These are phyloP conservation scores for Bradypodion pumilum DNA, from an alignment of 2,797 vertebrate species.

Conservation along the genomic window DNA sequence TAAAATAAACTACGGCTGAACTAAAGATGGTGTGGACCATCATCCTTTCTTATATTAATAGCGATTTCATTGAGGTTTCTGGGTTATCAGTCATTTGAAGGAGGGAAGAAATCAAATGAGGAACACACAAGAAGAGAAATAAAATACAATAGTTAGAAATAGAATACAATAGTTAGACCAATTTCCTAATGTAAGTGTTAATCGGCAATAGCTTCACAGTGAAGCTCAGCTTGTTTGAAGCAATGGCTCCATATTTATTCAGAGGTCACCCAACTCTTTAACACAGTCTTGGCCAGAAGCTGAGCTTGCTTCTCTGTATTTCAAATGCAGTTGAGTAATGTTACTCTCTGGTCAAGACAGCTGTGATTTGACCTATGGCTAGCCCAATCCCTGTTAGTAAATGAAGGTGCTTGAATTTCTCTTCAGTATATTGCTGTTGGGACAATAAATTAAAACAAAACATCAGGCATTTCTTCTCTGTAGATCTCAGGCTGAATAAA, in stretches of 20 bases:
- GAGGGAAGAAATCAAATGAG: background rate
- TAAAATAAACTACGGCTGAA: slow-evolving; percentile 8
- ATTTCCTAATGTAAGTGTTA: no score
- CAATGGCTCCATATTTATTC: background rate
- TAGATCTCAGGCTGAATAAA: background rate
- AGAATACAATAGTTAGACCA: no score
- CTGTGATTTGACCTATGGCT: background rate
- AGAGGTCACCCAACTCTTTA: background rate
- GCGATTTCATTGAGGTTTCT: background rate
- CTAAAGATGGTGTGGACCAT: background rate
- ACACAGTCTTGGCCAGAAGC: background rate
- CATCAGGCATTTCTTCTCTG: background rate
- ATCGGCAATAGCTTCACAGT: background rate
- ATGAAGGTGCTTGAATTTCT: background rate
- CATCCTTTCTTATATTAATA: background rate
- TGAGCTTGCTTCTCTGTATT: background rate
- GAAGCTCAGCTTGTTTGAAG: background rate
- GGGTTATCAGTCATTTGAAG: background rate
- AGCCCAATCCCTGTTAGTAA: background rate
- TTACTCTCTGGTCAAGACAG: background rate
- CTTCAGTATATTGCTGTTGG: background rate
- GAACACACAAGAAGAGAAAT: background rate
- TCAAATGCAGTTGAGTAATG: background rate
- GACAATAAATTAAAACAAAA: background rate
- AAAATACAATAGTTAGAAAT: no score